Evolutionary conservation across 1,140 invertebrate genomes (phyloP).

Genomic region (Dreissena rostriformis): DNA sequence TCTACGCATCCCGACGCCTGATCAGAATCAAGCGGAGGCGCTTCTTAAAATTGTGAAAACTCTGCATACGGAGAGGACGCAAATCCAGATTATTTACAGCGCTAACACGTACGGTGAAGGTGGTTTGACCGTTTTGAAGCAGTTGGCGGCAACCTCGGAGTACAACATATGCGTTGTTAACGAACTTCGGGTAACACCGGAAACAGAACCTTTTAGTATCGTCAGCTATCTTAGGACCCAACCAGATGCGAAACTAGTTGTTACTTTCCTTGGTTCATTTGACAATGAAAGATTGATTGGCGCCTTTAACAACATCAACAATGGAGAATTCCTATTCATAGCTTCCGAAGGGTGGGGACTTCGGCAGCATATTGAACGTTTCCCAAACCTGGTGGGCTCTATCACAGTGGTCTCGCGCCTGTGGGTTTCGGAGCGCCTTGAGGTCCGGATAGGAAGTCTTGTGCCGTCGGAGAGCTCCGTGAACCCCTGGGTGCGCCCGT

Average conservation of each 20-base stretch:
- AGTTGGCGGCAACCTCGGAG: not conserved
- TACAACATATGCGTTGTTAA: conserved; percentile 28
- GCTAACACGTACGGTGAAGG: conserved; percentile 26
- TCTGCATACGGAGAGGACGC: not conserved
- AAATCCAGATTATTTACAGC: conserved; percentile 42
- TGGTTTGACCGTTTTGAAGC: not conserved
- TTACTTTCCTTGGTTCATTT: conserved; percentile 27
- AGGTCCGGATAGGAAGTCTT: conserved; percentile 11
- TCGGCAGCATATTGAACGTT: not conserved
- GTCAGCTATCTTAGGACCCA: not conserved
- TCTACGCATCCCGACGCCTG: conserved; percentile 26
- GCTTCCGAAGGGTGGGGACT: conserved; percentile 40
- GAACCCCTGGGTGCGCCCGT: conserved; percentile 21
- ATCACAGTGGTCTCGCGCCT: conserved; percentile 29
- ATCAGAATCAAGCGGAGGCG: conserved; percentile 18
- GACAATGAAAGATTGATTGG: conserved; percentile 11
- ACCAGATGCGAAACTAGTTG: conserved; percentile 26
- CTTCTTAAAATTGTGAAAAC: conserved; percentile 3
- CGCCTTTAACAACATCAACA: not conserved
- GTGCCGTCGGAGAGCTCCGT: not conserved
- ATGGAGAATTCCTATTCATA: conserved; percentile 43
- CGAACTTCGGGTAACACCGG: not conserved
- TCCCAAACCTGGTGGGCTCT: conserved; percentile 7
- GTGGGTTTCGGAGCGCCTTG: conserved; percentile 19
- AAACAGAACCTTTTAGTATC: not conserved